Conservation (phyloP, 2,113 vertebrate species). For the Pangasianodon gigas region DNA sequence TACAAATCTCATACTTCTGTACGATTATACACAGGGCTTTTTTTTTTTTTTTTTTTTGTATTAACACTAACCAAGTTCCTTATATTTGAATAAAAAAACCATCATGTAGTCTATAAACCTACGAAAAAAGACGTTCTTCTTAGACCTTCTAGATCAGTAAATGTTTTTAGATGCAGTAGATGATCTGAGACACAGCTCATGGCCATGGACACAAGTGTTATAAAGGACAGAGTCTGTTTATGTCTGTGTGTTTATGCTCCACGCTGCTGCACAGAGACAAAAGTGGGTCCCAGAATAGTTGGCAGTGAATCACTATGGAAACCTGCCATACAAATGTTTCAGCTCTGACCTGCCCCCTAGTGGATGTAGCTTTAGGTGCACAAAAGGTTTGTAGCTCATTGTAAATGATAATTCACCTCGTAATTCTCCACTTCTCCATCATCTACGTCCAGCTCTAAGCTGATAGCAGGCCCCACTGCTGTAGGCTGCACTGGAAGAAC, state of each 20-base stretch:
- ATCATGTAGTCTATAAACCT: too few species aligned
- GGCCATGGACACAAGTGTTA: neutral
- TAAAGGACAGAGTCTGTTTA: neutral
- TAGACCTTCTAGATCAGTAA: neutral
- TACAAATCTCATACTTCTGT: too few species aligned
- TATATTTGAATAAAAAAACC: neutral
- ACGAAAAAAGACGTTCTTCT: neutral
- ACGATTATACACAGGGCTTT: too few species aligned
- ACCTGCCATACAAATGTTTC: neutral
- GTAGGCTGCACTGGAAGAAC: slow-evolving; percentile 94
- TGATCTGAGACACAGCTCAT: too few species aligned
- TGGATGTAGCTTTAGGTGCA: neutral
- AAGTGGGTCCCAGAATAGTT: neutral
- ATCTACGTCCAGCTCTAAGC: slow-evolving; percentile 95
- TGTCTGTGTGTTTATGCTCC: neutral
- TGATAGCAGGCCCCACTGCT: slow-evolving; percentile 91
- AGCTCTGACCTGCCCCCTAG: neutral
- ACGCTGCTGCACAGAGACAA: neutral
- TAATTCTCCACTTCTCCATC: slow-evolving; percentile 99
- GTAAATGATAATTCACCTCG: slow-evolving; percentile 75
- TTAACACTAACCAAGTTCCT: too few species aligned
- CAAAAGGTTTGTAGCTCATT: slow-evolving; percentile 31
- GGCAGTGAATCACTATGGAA: neutral
- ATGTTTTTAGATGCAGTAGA: too few species aligned
- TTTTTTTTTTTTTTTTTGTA: too few species aligned